Evolutionary conservation across 2,797 vertebrate species (phyloP).

Genomic region (Alcedo atthis): DNA sequence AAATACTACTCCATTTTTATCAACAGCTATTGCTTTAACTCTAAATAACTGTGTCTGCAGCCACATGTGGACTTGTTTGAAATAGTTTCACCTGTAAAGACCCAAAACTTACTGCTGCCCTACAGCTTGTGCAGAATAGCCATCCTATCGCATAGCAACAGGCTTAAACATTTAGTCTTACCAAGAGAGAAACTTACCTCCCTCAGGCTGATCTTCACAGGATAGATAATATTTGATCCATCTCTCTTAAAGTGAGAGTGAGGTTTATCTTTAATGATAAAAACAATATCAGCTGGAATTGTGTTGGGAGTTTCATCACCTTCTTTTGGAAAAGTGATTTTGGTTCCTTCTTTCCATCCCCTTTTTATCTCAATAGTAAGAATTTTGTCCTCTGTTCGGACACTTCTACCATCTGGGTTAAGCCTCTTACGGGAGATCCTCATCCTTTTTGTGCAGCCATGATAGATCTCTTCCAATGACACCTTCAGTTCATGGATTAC

Average conservation of each 20-base stretch:
- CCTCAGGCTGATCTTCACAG: constrained; percentile 90
- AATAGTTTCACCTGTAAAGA: no score
- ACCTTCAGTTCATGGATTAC: constrained; percentile 95
- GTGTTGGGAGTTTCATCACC: constrained; percentile 92
- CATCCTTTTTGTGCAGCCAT: constrained; percentile 96
- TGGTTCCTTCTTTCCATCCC: constrained; percentile 99
- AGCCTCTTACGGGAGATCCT: constrained; percentile 95
- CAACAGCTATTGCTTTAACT: neutral
- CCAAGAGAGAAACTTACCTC: constrained; percentile 85
- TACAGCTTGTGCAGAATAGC: neutral
- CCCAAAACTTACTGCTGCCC: neutral
- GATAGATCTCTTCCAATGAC: constrained; percentile 95
- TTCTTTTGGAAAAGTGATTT: constrained; percentile 97
- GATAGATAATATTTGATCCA: constrained; percentile 95
- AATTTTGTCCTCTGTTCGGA: constrained; percentile 95
- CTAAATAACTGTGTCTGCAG: neutral
- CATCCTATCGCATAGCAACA: rapidly evolving
- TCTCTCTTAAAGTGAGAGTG: constrained; percentile 95
- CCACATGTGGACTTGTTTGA: neutral
- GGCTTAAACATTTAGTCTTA: neutral
- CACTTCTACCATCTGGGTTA: constrained; percentile 93
- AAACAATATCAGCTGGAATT: constrained; percentile 97
- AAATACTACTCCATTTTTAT: neutral
- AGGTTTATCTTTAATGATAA: constrained; percentile 98
- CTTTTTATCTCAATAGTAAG: constrained; percentile 97